Evolutionary conservation across 2,888 invertebrate species (phyloP).

Genomic region (Phyto melanocephala): DNA sequence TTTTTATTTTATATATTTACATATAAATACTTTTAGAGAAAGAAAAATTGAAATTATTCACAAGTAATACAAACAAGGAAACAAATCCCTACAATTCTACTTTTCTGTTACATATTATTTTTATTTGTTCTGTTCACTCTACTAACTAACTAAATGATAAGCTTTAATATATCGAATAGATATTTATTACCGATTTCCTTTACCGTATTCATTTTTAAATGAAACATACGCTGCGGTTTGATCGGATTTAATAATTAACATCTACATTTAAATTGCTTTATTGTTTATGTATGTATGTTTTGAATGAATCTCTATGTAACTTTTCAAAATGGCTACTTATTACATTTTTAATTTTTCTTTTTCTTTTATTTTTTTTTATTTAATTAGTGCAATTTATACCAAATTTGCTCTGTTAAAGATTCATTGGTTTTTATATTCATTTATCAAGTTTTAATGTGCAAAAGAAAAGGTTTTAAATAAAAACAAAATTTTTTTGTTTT

Average conservation of each 20-base stretch:
- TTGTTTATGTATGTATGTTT: slow-evolving; percentile 46
- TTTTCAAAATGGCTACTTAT: slow-evolving; percentile 12
- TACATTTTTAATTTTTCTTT: background rate
- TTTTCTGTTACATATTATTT: slow-evolving; percentile 20
- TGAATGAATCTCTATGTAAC: slow-evolving; percentile 52
- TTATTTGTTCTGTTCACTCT: slow-evolving; percentile 48
- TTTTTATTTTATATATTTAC: slow-evolving; percentile 33
- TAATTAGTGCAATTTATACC: slow-evolving; percentile 57
- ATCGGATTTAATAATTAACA: background rate
- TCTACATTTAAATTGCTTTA: slow-evolving; percentile 21
- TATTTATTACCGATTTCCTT: slow-evolving; percentile 9
- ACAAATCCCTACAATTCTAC: slow-evolving; percentile 29
- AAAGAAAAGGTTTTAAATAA: slow-evolving; percentile 32
- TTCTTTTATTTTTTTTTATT: slow-evolving; percentile 8
- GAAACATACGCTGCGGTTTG: background rate
- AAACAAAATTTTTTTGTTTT: slow-evolving; percentile 5
- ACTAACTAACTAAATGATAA: slow-evolving; percentile 54
- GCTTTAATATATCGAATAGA: slow-evolving; percentile 54
- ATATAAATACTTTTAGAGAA: slow-evolving; percentile 57
- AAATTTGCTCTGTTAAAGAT: slow-evolving; percentile 41
- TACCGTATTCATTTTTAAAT: background rate
- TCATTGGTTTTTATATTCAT: background rate
- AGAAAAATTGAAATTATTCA: slow-evolving; percentile 28
- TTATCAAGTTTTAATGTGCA: slow-evolving; percentile 22
- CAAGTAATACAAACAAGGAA: slow-evolving; percentile 26